Base-by-base conservation (phyloP, 2,888 invertebrate species). In the Ormyrus thymus region DNA sequence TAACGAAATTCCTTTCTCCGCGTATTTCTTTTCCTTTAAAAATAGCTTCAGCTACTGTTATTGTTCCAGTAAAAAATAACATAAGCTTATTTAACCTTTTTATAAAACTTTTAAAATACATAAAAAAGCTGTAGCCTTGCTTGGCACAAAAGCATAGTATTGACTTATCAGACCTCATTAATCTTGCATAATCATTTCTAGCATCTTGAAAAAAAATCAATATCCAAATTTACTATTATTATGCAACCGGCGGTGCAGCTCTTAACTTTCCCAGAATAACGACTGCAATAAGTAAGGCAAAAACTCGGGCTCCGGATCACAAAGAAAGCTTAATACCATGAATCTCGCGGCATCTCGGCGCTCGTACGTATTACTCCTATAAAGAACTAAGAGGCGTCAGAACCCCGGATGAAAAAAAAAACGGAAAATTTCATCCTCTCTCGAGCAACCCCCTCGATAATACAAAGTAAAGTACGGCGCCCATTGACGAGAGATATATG, bases 401-500 rank as follows among this genome's bases (percentile, higher is more conserved):
- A 64, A 11, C 64, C 50, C 0, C 7, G n/a, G 13, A 50, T n/a
- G 6, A 48, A 70, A 76, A 70, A 72, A 72, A 56, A 69, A 74
- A 64, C 64, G 74, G 69, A 45, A 68, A 79, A 70, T 76, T 78
- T 78, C 74, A 74, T 77, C 51, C 46, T n/a, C 64, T 71, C 13
- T 65, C 68, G 66, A 59, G 53, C 71, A 66, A 65, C 77, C 78
- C 70, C 61, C 77, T 69, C 70, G 79, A 72, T 70, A 74, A 83
- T 82, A 83, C 79, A 82, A 81, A 81, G 81, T 83, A 81, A 82
- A 81, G 76, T 78, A 78, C 69, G 74, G 58, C 62, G 62, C 83
- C 90, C 58, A 78, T 69, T 46, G 89, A 90, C 87, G 86, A 88
- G 89, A 91, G 91, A 91, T 91, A 91, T 91, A 91, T 91, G 91